A percentile compares a stretch with the other conserved stretches of the same genome.
Evolutionary conservation across 2,113 vertebrate genomes (phyloP).

Genomic region (Herpetotheres cachinnans): DNA sequence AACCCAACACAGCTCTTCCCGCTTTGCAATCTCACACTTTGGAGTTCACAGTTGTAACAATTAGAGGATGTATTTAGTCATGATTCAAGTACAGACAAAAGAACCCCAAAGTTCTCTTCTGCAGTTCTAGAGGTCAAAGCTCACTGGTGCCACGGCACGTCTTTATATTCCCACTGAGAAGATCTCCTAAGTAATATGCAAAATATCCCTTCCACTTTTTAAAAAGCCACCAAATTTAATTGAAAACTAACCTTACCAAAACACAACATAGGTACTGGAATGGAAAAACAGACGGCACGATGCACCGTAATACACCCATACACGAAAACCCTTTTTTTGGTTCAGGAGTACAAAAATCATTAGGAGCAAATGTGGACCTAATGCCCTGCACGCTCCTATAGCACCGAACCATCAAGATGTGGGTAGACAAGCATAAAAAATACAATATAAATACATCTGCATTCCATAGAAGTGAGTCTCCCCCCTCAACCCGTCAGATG

Average conservation of each 20-base stretch:
- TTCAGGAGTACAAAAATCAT: neutral
- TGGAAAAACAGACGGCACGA: fast-evolving
- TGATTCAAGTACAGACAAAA: neutral
- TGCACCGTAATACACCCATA: neutral
- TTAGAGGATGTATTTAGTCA: neutral
- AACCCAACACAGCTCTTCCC: neutral
- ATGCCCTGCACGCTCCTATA: fast-evolving
- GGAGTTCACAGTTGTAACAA: neutral
- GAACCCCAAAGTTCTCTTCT: neutral
- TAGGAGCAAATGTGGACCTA: fast-evolving
- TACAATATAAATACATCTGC: fast-evolving
- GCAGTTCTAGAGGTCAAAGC: neutral
- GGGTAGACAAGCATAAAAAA: neutral
- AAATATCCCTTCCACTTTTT: neutral
- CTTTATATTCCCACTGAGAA: neutral
- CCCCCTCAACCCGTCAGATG: neutral
- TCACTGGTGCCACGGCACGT: neutral
- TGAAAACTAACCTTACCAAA: neutral
- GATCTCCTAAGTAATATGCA: neutral
- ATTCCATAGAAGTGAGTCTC: fast-evolving
- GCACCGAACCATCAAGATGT: fast-evolving
- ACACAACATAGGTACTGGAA: neutral
- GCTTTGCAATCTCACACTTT: neutral
- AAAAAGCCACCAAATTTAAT: neutral
- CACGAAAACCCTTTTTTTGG: neutral